Base-by-base conservation (phyloP, 2,888 invertebrate species). In the Neelides folsomi region DNA sequence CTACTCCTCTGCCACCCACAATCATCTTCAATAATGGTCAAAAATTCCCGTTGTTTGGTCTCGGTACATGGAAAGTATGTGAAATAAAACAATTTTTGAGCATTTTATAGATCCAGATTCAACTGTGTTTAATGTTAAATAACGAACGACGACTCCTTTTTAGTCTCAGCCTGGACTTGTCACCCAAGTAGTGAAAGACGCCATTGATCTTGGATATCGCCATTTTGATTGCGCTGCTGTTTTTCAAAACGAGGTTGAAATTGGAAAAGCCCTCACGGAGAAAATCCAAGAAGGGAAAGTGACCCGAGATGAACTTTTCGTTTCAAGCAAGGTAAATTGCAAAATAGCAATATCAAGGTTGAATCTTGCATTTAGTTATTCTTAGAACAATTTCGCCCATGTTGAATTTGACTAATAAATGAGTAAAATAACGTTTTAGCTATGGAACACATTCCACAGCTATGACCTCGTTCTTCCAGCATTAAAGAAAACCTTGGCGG, bases 371-470 rank as follows among this genome's bases (percentile, higher is more conserved):
- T 41, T 12, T 12, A 41, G 15, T n/a, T n/a, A n/a, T n/a, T n/a
- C n/a, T n/a, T n/a, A n/a, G n/a, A n/a, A n/a, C n/a, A n/a, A n/a
- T n/a, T n/a, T n/a, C n/a, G n/a, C n/a, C n/a, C n/a, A n/a, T n/a
- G n/a, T n/a, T n/a, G n/a, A n/a, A n/a, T n/a, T n/a, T n/a, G n/a
- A n/a, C n/a, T n/a, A n/a, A n/a, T n/a, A n/a, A n/a, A n/a, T n/a
- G n/a, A n/a, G n/a, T n/a, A n/a, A n/a, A n/a, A n/a, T n/a, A n/a
- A n/a, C n/a, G n/a, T n/a, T n/a, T 43, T 16, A 89, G 77, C 69
- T 88, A 5, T 92, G 90, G 90, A 88, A 90, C 72, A 88, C 87
- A 0, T 86, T 79, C 70, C 93, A 94, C 69, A 77, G 79, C 15
- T 77, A 79, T 0, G 83, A 86, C 57, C 71, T 84, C 60, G 92